A percentile compares a stretch with the other conserved stretches of the same genome.
Conservation (phyloP, 1,140 invertebrate genomes). For the Antheraea mylitta region DNA sequence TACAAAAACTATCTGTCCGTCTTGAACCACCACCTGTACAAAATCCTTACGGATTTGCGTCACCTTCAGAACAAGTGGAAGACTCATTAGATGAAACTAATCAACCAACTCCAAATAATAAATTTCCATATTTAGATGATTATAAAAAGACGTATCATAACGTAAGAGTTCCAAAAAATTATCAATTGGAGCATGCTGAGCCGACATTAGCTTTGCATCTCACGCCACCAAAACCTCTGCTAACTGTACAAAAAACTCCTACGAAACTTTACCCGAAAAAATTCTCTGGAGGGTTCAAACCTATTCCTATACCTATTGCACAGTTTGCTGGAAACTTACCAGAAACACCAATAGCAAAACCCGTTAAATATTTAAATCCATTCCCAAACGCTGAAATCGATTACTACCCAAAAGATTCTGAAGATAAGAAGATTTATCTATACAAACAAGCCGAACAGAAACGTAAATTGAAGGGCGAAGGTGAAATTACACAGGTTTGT, state of each 20-base stretch:
- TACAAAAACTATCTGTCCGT: conserved; percentile 39
- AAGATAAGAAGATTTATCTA: conserved; percentile 52
- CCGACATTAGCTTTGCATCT: conserved; percentile 33
- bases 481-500: conserved; percentile 34
- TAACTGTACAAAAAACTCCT: conserved; percentile 40
- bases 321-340: conserved; percentile 41
- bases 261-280: conserved; percentile 68
- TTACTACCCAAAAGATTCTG: conserved; percentile 25
- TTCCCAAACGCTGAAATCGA: conserved; percentile 33
- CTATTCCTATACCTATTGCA: conserved; percentile 57
- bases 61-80: conserved; percentile 31
- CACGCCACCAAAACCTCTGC: conserved; percentile 25
- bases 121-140: conserved; percentile 8
- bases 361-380: conserved; percentile 45
- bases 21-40: conserved; percentile 42
- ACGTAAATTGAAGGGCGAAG: conserved; percentile 49
- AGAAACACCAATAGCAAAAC: conserved; percentile 49
- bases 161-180: conserved; percentile 1
- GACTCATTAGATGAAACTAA: conserved; percentile 32
- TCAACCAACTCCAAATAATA: conserved; percentile 27
- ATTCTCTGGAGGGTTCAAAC: conserved; percentile 48
- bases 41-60: conserved; percentile 30
- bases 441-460: conserved; percentile 51
- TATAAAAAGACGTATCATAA: background rate
- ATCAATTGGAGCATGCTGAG: conserved; percentile 17